Conservation (phyloP, 2,888 invertebrate species). For the Agrochola lychnidis region DNA sequence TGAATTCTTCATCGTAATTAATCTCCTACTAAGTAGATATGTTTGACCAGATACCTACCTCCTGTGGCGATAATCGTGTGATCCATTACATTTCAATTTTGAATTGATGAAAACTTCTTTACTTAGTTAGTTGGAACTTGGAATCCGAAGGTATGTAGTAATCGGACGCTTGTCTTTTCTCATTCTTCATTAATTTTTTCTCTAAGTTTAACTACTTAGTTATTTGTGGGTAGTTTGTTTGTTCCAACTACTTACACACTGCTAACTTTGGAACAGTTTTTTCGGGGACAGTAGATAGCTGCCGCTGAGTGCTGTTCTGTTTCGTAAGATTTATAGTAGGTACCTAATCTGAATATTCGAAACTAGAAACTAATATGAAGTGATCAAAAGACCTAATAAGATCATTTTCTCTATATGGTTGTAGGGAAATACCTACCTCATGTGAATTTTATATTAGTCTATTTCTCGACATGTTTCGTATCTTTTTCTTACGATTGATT, state of each 20-base stretch:
- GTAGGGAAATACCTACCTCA: background rate
- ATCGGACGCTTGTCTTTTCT: background rate
- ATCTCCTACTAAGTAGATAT: background rate
- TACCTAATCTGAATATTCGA: background rate
- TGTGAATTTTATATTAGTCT: no score
- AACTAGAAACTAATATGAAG: no score
- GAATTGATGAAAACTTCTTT: conserved; percentile 20
- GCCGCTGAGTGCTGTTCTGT: no score
- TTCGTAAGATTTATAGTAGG: background rate
- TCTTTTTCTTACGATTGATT: background rate
- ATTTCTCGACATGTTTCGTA: background rate
- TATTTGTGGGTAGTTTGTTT: background rate
- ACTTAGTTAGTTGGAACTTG: background rate
- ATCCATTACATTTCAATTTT: conserved; percentile 23
- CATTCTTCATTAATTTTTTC: background rate
- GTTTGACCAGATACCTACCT: conserved; percentile 20
- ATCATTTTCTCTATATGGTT: background rate
- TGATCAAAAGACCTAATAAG: background rate
- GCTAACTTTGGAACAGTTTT: background rate
- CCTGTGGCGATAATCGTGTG: conserved; percentile 34
- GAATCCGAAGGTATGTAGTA: background rate
- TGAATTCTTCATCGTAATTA: conserved; percentile 11
- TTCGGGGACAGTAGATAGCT: background rate
- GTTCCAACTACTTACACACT: no score
- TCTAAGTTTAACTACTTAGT: no score